Conservation (phyloP, 2,888 invertebrate species). For the Bursaphelenchus okinawaensis region DNA sequence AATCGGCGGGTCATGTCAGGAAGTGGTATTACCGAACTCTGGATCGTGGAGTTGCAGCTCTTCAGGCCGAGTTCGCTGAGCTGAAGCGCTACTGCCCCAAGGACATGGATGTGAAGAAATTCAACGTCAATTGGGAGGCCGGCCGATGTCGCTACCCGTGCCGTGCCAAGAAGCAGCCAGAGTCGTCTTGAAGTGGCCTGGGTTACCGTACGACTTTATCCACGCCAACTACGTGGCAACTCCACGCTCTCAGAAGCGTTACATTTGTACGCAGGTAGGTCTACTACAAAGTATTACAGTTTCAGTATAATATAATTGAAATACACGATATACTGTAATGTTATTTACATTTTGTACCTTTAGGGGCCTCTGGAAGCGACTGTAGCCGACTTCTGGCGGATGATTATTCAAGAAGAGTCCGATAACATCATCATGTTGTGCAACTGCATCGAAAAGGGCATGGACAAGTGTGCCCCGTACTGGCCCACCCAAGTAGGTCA, state of each 20-base stretch:
- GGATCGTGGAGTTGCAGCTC: constrained; percentile 30
- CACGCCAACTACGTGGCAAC: no score
- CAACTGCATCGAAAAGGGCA: constrained; percentile 36
- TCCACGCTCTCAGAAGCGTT: constrained; percentile 29
- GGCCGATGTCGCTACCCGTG: constrained; percentile 26
- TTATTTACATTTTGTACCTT: no score
- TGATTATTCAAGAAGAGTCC: constrained; percentile 28
- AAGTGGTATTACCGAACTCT: constrained; percentile 34
- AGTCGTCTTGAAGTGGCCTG: constrained; percentile 31
- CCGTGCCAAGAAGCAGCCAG: constrained; percentile 36
- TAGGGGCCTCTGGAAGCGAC: constrained; percentile 28
- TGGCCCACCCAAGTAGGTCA: constrained; percentile 29
- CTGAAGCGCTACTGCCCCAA: constrained; percentile 34
- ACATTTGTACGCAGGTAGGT: constrained; percentile 38
- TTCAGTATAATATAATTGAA: no score
- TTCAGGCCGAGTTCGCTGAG: constrained; percentile 33
- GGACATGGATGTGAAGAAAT: constrained; percentile 31
- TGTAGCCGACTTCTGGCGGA: constrained; percentile 32
- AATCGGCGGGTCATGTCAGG: no score
- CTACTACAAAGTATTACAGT: not conserved
- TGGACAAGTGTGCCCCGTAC: constrained; percentile 69
- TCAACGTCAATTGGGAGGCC: constrained; percentile 28
- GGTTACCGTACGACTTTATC: constrained; percentile 31
- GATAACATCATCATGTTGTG: constrained; percentile 36
- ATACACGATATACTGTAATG: no score